phyloP scores from a whole-genome alignment of 2,113 vertebrate genomes.

The Podilymbus podiceps region DNA sequence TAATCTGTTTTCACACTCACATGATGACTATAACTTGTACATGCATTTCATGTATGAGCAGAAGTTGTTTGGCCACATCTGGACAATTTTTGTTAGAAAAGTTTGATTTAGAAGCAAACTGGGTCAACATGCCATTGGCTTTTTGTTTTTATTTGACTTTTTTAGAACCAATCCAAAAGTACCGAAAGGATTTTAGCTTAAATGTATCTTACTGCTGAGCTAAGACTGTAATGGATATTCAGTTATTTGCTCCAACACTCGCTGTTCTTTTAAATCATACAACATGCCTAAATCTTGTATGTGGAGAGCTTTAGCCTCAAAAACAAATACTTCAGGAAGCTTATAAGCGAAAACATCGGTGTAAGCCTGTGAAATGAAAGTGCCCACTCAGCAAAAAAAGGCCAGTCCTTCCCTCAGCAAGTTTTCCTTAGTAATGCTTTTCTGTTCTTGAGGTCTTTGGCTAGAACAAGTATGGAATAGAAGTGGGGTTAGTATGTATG shows the following conservation, averaged over 20 bases:
- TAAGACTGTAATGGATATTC: neutral
- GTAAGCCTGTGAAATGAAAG: neutral
- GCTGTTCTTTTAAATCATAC: neutral
- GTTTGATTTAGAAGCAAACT: neutral
- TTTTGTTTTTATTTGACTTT: neutral
- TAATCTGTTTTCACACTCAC: neutral
- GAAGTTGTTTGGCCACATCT: neutral
- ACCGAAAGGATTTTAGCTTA: neutral
- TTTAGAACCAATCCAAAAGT: neutral
- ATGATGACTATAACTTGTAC: rapidly evolving
- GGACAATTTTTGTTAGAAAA: neutral
- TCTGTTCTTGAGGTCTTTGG: neutral
- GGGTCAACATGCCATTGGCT: neutral
- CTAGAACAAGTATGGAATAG: neutral
- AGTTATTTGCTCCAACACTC: neutral
- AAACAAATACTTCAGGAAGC: neutral
- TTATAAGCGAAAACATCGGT: neutral
- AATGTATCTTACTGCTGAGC: neutral
- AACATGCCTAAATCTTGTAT: neutral
- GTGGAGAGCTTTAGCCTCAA: neutral
- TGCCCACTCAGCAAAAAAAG: neutral
- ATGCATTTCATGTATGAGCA: neutral
- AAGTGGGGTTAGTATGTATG: neutral
- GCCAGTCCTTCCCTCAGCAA: neutral
- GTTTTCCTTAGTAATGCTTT: neutral